These are phyloP conservation scores for Mesoclemmys tuberculata DNA, from an alignment of 2,113 vertebrate species.

Conservation along the genomic window DNA sequence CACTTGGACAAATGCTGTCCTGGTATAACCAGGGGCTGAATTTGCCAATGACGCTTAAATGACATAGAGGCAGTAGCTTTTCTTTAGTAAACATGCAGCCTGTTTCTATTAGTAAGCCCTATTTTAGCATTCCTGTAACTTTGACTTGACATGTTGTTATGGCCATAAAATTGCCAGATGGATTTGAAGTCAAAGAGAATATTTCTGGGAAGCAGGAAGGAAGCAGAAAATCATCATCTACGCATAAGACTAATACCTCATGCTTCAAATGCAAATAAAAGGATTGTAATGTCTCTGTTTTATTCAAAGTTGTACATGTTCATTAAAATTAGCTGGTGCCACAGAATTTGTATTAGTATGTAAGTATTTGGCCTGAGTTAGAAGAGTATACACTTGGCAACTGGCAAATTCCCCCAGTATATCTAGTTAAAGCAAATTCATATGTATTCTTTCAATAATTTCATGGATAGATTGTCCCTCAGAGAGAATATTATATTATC, in stretches of 20 bases:
- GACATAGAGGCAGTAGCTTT: neutral
- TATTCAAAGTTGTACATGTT: accelerated
- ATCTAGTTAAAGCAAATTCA: constrained; percentile 42
- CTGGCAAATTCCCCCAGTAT: neutral
- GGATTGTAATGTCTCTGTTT: neutral
- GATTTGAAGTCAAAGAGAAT: neutral
- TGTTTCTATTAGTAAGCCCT: neutral
- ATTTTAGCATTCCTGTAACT: neutral
- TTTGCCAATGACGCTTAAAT: neutral
- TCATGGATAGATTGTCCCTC: neutral
- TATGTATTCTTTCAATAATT: neutral
- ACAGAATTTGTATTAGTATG: neutral
- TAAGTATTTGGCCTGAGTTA: neutral
- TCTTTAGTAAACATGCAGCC: accelerated
- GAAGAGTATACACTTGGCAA: neutral
- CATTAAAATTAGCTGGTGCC: neutral
- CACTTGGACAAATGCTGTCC: neutral
- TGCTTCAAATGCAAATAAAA: neutral
- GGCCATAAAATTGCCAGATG: neutral
- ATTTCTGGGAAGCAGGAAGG: accelerated
- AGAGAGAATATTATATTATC: neutral
- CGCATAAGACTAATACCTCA: neutral
- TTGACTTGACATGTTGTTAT: neutral
- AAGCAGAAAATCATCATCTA: neutral
- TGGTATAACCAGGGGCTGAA: constrained; percentile 5